These are phyloP conservation scores for Oryzias woworae DNA, from an alignment of 2,113 vertebrate species.

Conservation along the genomic window DNA sequence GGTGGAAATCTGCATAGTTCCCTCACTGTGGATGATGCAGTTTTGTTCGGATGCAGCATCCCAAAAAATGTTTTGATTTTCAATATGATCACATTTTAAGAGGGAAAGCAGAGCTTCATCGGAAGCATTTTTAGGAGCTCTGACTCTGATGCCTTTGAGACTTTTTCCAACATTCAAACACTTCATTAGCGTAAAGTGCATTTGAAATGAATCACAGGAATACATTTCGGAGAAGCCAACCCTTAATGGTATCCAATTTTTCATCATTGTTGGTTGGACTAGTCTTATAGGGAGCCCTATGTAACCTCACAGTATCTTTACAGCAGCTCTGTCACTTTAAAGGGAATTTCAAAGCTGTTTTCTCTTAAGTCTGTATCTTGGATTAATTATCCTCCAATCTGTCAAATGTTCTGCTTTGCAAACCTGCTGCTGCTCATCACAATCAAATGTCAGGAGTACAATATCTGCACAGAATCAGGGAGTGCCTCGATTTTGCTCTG, in stretches of 20 bases:
- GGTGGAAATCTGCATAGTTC: slow-evolving; percentile 1
- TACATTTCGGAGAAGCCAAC: slow-evolving; percentile 13
- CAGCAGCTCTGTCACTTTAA: neutral
- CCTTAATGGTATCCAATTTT: slow-evolving; percentile 5
- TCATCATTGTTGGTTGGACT: too few relatives aligned
- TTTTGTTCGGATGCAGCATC: slow-evolving; percentile 20
- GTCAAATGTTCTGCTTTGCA: slow-evolving; percentile 14
- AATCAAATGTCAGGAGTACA: slow-evolving; percentile 42
- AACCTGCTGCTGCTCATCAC: slow-evolving; percentile 9
- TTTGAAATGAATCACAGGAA: slow-evolving; percentile 21
- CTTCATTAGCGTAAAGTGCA: slow-evolving; percentile 32
- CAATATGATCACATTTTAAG: slow-evolving; percentile 30
- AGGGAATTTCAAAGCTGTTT: neutral
- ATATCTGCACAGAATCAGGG: slow-evolving; percentile 54
- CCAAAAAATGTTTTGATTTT: slow-evolving; percentile 8
- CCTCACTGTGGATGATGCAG: slow-evolving; percentile 3
- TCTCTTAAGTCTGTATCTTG: slow-evolving; percentile 13
- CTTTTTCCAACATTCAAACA: slow-evolving; percentile 40
- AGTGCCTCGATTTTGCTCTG: slow-evolving; percentile 52
- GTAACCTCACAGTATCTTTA: slow-evolving; percentile 5
- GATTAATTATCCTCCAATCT: slow-evolving; percentile 8
- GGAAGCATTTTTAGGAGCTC: slow-evolving; percentile 25
- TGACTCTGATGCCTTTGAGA: slow-evolving; percentile 33
- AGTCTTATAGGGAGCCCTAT: too few relatives aligned
- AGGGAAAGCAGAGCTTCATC: slow-evolving; percentile 31